Percentiles rank a stretch among this genome's conserved stretches.
Conservation (phyloP, 2,113 vertebrate species). For the Piliocolobus tephrosceles region DNA sequence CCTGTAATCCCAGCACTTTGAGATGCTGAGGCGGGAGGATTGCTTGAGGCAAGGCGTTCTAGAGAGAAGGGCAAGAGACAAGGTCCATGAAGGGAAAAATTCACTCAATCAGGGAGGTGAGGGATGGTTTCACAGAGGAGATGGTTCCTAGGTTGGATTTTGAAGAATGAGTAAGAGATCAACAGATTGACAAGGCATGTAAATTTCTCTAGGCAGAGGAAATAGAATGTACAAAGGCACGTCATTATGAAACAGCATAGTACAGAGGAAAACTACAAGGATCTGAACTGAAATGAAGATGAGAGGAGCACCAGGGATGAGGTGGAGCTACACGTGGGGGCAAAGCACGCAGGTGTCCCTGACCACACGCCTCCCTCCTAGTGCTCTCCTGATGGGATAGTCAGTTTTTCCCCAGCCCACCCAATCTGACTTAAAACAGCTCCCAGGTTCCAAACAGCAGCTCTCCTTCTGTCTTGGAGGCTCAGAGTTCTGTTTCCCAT, state of each 20-base stretch:
- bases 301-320: not conserved
- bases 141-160: not conserved
- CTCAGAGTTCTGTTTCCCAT: not conserved
- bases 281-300: not conserved
- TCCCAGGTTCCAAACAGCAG: not conserved
- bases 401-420: not conserved
- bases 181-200: not conserved
- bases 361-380: not conserved
- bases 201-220: not conserved
- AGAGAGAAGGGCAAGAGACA: not conserved
- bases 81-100: not conserved
- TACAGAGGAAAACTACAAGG: not conserved
- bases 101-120: not conserved
- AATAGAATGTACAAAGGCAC: not conserved
- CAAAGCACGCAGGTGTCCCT: not conserved
- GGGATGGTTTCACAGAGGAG: not conserved
- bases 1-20: no score
- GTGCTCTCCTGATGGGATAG: not conserved
- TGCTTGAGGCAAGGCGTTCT: no score
- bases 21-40: no score
- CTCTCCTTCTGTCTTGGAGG: not conserved
- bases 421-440: not conserved
- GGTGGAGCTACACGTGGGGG: not conserved
- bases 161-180: constrained; percentile 16
- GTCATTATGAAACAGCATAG: not conserved